Evolutionary conservation across 2,797 vertebrate genomes (phyloP), one percentile per base, ranked within the genome.

Genomic region (Onychomys torridus): DNA sequence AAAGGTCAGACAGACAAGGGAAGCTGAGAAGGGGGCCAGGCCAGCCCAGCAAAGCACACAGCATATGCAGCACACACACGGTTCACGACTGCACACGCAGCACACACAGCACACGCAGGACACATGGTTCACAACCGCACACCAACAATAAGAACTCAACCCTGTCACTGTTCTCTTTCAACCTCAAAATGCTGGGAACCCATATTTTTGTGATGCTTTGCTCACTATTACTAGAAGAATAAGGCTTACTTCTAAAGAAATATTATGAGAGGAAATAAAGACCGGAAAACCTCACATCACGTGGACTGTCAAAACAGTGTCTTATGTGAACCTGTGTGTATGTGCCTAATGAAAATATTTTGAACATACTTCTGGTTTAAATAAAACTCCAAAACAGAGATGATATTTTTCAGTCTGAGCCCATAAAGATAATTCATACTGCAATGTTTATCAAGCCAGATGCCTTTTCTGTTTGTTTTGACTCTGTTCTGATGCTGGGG

Each of bases 221-320:
- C 55, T 65, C 89, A 81, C 73, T 55, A 76, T 40, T 59, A 55
- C 34, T 43, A 69, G 46, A 84, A 92, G 65, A 85, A 63, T 21
- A 32, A 65, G 55, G 55, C 57, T 90, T 84, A 63, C 75, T 96
- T 85, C 21, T 87, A 57, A 79, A 97, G 85, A 95, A 94, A 95
- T 91, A 97, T 83, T 34, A 65, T 90, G 79, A 93, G 21, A 92
- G 43, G 55, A 97, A 96, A 87, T 71, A 97, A 93, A 88, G 59
- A 27, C 34, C 82, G 16, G 87, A 89, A 84, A 55, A 75, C 34
- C 55, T 25, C 29, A 87, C 27, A 65, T 7, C 43, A 73, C 34
- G 13, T 6, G 27, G 16, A 8, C 57, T 78, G 94, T 77, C 32
- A 89, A 96, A 89, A 49, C 2, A 23, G 0, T n/a, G 34, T 10